Base-by-base conservation (phyloP, 2,888 invertebrate species). In the Entomobrya proxima region DNA sequence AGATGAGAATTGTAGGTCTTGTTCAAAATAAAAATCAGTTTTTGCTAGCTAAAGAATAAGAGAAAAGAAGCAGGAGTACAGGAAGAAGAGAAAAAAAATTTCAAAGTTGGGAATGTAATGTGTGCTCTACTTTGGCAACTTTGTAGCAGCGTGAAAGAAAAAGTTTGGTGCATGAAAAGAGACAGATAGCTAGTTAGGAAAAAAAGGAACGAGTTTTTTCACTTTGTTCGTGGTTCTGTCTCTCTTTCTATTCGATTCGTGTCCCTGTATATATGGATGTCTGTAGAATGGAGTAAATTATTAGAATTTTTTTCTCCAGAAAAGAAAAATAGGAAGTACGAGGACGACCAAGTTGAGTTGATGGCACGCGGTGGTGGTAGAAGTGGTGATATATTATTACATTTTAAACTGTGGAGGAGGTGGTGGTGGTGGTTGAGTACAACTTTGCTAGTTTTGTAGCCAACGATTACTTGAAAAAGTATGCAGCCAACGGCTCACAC, bases 341-440 rank as follows among this genome's bases (percentile, higher is more conserved):
- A n/a, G n/a, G n/a, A n/a, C 32, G 58, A 32, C 32, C 58, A 9
- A 32, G 58, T 61, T 61, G 58, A 61, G 58, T 61, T 61, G 18
- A 32, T 61, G 58, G 58, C 32, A 61, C 32, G 58, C 32, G 58
- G 58, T 61, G 30, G 32, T 32, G 32, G 32, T 32, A 2, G 11
- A 6, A 11, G 30, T 61, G 58, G 32, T 61, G 58, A 61, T 61
- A 61, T 61, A 61, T 61, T 61, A 61, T 61, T 61, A 61, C n/a
- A 4, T 61, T 61, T 61, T 32, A 61, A 32, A 32, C 32, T 61
- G n/a, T n/a, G 32, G 58, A 30, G 58, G 58, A 30, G 58, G 58
- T 30, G 58, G 58, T 24, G 11, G 5, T 15, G 5, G 15, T 61
- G 58, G 15, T 61, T 15, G n/a, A 61, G 32, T 61, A 61, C 30